Base-by-base conservation (phyloP, 2,888 invertebrate genomes). In the Lycaena phlaeas region DNA sequence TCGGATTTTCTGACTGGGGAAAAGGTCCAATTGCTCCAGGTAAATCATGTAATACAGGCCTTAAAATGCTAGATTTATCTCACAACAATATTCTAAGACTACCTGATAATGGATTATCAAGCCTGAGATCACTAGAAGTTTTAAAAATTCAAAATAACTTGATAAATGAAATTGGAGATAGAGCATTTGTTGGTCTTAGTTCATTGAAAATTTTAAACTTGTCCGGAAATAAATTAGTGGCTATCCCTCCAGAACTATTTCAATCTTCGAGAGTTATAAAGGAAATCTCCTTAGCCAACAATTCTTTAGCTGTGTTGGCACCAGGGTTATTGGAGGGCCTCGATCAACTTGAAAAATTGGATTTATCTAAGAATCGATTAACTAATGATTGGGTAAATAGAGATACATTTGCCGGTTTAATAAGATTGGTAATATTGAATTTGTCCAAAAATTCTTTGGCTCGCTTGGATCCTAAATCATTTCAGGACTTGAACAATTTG, bases 241-340 rank as follows among this genome's bases (percentile, higher is more conserved):
- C 91, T 30, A 86, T 95, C 53, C 94, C 94, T 37, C 90, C 92
- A 12, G 91, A 92, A 71, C 71, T 94, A 55, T 92, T 95, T 71
- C 87, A 90, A 66, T 88, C 89, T 50, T 90, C 90, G 30, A 85
- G 88, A 54, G 89, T 90, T 58, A 79, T 94, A 51, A 87, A 87
- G 54, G 89, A 92, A 68, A 85, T 94, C 55, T 88, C 91, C 64
- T 86, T 93, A 57, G 88, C 90, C 54, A 93, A 93, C 73, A 94
- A 94, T 73, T 91, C 92, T n/a, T 77, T 94, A 47, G 86, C 90
- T 48, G 90, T 91, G 26, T 75, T 94, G 44, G 92, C 92, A 37
- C 91, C 92, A 9, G 92, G 91, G 38, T 74, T 93, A 46, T 84
- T 94, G 44, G 90, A 91, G 72, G 90, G 89, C 43, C 81, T 93